These are phyloP conservation scores for Heptranchias perlo DNA, from an alignment of 2,113 vertebrate genomes.

Conservation along the genomic window DNA sequence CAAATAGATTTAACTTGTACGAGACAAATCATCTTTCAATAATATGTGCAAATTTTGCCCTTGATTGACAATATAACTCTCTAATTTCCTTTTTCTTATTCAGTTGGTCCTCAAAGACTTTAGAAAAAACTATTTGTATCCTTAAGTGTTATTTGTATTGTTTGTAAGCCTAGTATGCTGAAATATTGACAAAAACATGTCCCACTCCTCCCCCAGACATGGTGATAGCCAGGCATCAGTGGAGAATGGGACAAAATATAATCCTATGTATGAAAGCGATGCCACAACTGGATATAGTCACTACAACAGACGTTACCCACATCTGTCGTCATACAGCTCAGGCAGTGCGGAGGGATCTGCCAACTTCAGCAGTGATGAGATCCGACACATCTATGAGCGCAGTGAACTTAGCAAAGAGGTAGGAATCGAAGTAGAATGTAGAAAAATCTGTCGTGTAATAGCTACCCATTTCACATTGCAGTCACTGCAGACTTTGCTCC, in stretches of 20 bases:
- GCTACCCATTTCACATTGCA: neutral
- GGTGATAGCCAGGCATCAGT: slow-evolving; percentile 72
- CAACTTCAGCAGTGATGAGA: slow-evolving; percentile 89
- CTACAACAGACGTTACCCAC: slow-evolving; percentile 70
- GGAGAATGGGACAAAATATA: slow-evolving; percentile 83
- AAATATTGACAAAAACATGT: neutral
- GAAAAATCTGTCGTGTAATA: neutral
- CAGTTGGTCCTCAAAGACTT: neutral
- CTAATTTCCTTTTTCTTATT: neutral
- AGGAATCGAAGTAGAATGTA: slow-evolving; percentile 20
- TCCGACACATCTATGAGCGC: slow-evolving; percentile 86
- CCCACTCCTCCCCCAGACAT: slow-evolving; percentile 51
- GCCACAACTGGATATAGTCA: slow-evolving; percentile 68
- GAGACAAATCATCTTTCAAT: neutral
- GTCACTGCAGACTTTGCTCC: neutral
- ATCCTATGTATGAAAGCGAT: slow-evolving; percentile 80
- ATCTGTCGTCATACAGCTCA: slow-evolving; percentile 65
- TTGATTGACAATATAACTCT: neutral
- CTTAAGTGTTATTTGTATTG: neutral
- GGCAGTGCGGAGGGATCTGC: slow-evolving; percentile 74
- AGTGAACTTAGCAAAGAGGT: slow-evolving; percentile 88
- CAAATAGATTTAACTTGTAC: neutral
- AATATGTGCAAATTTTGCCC: neutral
- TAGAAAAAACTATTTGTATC: neutral
- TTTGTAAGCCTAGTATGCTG: neutral